Evolutionary conservation across 2,113 vertebrate genomes (phyloP), one percentile per base, ranked within the genome.

Genomic region (Pseudorhombus dupliciocellatus): DNA sequence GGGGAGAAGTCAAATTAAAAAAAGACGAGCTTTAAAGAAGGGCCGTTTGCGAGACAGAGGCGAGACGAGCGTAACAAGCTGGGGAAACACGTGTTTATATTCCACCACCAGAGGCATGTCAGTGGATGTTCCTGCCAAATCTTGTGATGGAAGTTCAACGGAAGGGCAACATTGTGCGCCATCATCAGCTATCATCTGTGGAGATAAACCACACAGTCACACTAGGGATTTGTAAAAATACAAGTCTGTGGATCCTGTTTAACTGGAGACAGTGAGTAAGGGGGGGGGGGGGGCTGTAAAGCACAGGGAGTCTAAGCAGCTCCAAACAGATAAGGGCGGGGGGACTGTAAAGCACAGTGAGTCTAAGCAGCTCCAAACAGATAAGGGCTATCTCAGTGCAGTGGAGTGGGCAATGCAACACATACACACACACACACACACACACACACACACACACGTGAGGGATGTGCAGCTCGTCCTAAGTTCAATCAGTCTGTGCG

Each of bases 401-500:
- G 34, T 54, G 16, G 63, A 73, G 65, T 73, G 59, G 15, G 56
- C 73, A 63, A 73, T 57, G 73, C 18, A 48, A 72, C 51, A 69
- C 52, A 15, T 9, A 31, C 7, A 31, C 7, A 31, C 6, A 31
- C 7, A 7, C 7, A 31, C 7, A 31, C 30, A 31, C 30, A 31
- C 7, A 31, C 51, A 24, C 21, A 25, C 52, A 53, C 12, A 25
- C 51, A 53, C 22, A 25, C 12, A 53, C 77, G 63, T 2, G 30
- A 71, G 61, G 48, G 62, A 70, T 84, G 66, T 7, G 18, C 60
- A 75, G 64, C 67, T 83, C 79, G 37, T 75, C 54, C 59, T 70
- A 42, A 55, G 66, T 78, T 84, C 70, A 78, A 42, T 83, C 77
- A 73, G 77, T 11, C 73, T 79, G 78, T 87, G 86, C 66, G 78